A percentile compares a stretch with the other conserved stretches of the same genome.
These are phyloP conservation scores for Microtus richardsoni DNA, from an alignment of 2,113 vertebrate genomes.

Conservation along the genomic window DNA sequence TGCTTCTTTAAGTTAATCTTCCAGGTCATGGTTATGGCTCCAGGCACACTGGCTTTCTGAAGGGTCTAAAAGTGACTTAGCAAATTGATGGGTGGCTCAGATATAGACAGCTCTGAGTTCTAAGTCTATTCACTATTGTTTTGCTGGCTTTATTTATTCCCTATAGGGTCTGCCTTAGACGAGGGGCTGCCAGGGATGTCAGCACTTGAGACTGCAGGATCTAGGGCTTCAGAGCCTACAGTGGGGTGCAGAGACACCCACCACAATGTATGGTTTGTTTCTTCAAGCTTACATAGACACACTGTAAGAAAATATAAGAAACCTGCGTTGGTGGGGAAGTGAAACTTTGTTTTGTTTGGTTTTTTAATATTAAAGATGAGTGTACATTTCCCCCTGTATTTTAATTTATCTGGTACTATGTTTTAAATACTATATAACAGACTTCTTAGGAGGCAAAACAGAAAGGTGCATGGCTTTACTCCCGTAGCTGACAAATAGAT, in stretches of 20 bases:
- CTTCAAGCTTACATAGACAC: not conserved
- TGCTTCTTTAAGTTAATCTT: constrained; percentile 45
- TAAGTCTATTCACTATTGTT: not conserved
- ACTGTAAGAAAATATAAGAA: not conserved
- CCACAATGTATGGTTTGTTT: not conserved
- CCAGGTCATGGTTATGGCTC: not conserved
- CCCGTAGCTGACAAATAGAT: not conserved
- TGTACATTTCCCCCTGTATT: not conserved
- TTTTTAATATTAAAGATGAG: not conserved
- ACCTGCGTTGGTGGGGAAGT: not conserved
- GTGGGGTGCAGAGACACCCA: not conserved
- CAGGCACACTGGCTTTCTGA: not conserved
- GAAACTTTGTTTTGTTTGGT: not conserved
- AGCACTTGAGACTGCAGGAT: not conserved
- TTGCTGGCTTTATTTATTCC: not conserved
- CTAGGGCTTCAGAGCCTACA: not conserved
- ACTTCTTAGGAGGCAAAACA: not conserved
- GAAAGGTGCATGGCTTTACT: not conserved
- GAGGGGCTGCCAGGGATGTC: not conserved
- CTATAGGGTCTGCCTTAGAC: not conserved
- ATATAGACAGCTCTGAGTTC: not conserved
- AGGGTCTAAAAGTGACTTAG: not conserved
- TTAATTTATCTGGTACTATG: not conserved
- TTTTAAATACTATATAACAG: constrained; percentile 5
- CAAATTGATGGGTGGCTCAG: not conserved